phyloP scores from a whole-genome alignment of 2,113 vertebrate genomes.

The Stercorarius parasiticus region DNA sequence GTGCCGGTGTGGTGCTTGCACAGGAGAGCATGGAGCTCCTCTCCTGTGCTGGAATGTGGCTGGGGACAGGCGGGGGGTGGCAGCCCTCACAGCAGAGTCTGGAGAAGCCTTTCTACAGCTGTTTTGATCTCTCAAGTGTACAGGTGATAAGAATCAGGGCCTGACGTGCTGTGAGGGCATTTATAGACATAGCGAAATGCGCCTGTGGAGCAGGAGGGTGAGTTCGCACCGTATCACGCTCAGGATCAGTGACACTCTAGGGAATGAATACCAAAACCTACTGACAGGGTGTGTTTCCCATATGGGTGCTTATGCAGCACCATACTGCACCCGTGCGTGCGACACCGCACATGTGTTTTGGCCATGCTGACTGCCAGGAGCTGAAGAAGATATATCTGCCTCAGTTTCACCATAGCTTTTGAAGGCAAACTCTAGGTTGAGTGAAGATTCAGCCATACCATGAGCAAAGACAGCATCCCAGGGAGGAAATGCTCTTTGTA shows the following conservation, averaged over 20 bases:
- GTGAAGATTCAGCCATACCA: neutral
- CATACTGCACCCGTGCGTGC: accelerated
- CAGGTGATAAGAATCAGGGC: slow-evolving; percentile 19
- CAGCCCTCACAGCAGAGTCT: neutral
- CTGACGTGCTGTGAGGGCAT: neutral
- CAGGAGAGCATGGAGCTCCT: neutral
- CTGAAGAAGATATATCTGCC: neutral
- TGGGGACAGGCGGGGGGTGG: accelerated
- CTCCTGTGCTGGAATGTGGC: neutral
- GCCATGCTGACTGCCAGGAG: neutral
- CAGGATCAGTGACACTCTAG: neutral
- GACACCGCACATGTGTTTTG: accelerated
- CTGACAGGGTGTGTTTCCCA: neutral
- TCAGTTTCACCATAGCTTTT: neutral
- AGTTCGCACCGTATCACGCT: accelerated
- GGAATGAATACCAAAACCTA: neutral
- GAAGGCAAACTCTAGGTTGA: neutral
- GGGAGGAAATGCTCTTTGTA: neutral
- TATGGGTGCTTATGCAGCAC: neutral
- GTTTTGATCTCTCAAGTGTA: slow-evolving; percentile 49
- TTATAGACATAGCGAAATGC: neutral
- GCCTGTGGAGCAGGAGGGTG: neutral
- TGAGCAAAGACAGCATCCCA: neutral
- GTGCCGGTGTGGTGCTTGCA: neutral
- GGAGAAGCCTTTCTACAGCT: neutral